Percentiles rank a stretch among this genome's conserved stretches.
Conservation (phyloP, 2,888 invertebrate species). For the Tipula lateralis region DNA sequence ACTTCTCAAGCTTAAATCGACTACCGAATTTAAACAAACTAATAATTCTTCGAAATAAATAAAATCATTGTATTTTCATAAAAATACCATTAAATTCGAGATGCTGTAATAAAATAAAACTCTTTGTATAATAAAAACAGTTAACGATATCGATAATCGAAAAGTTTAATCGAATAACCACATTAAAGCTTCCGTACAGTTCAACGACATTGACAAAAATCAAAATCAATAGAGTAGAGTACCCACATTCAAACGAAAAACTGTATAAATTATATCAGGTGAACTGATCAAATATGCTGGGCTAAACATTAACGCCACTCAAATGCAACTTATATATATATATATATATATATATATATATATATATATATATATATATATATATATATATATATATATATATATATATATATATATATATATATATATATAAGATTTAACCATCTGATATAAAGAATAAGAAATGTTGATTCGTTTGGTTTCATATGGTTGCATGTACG, state of each 20-base stretch:
- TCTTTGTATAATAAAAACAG: background rate
- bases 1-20: no score
- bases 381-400: no score
- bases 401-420: no score
- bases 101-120: no score
- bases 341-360: no score
- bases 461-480: background rate
- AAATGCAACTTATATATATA: constrained; percentile 5
- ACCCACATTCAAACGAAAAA: background rate
- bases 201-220: background rate
- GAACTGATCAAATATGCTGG: background rate
- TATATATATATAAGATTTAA: background rate
- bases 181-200: background rate
- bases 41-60: no score
- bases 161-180: background rate
- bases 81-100: no score
- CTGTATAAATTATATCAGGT: background rate
- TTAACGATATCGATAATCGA: background rate
- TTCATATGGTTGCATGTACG: background rate
- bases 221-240: no score
- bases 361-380: no score
- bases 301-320: background rate
- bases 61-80: no score
- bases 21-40: no score
- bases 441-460: background rate